Percentiles rank a stretch among this genome's conserved stretches.
Conservation (phyloP, 2,797 vertebrate species). For the Platalea minor region DNA sequence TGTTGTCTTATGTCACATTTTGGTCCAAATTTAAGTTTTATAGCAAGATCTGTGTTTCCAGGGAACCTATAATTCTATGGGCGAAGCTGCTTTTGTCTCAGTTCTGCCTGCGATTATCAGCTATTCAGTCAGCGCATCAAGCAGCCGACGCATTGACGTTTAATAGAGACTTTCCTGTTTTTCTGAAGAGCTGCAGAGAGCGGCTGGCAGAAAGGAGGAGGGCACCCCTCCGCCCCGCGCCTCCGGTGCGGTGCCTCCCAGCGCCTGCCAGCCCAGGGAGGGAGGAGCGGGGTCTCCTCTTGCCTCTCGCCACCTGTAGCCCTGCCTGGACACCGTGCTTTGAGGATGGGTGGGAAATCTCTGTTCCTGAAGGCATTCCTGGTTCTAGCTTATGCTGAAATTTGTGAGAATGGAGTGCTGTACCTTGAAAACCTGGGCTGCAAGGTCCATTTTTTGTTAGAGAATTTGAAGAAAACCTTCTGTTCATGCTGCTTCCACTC, state of each 20-base stretch:
- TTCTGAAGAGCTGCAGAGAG: not conserved
- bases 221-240: not conserved
- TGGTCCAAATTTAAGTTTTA: not conserved
- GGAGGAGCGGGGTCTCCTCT: not conserved
- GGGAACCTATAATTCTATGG: not conserved
- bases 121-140: not conserved
- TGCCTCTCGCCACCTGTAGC: not conserved
- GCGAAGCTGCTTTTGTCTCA: not conserved
- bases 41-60: not conserved
- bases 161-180: not conserved
- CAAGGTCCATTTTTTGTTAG: not conserved
- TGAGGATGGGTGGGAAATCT: not conserved
- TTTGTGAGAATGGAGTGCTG: not conserved
- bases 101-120: not conserved
- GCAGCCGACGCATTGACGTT: not conserved
- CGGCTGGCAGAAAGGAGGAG: not conserved
- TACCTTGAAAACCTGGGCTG: not conserved
- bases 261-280: not conserved
- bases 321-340: not conserved
- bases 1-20: not conserved
- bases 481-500: not conserved
- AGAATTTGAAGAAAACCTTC: not conserved
- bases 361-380: not conserved
- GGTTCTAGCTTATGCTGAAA: not conserved
- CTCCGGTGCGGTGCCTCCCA: not conserved